Conservation (phyloP, 2,888 invertebrate species). For the Nysson spinosus region DNA sequence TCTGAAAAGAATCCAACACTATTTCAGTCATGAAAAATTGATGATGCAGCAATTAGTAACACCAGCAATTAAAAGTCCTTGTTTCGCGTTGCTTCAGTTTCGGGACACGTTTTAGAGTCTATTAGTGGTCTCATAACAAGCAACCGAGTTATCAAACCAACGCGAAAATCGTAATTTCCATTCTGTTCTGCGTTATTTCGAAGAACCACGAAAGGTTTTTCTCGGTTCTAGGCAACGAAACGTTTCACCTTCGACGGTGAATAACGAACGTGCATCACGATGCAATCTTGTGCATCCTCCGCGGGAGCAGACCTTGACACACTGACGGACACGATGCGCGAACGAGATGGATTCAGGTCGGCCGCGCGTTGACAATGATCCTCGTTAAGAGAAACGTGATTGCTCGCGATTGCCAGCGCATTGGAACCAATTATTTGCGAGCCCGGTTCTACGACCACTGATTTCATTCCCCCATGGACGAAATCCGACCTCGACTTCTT, state of each 20-base stretch:
- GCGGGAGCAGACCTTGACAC: conserved; percentile 53
- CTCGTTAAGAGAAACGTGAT: conserved; percentile 59
- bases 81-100: no score
- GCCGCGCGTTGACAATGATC: conserved; percentile 51
- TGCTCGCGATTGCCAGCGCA: conserved; percentile 35
- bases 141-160: no score
- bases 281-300: conserved; percentile 55
- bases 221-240: conserved; percentile 21
- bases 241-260: conserved; percentile 34
- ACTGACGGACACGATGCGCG: conserved; percentile 46
- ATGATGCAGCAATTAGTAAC: no score
- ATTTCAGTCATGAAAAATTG: no score
- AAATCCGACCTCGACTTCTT: conserved; percentile 2
- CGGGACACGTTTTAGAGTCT: no score
- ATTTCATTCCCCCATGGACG: conserved; percentile 23
- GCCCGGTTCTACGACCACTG: conserved; percentile 3
- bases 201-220: background rate
- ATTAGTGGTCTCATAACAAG: no score
- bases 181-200: no score
- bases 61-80: no score
- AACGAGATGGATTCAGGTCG: conserved; percentile 54
- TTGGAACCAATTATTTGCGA: conserved; percentile 46
- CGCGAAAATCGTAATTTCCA: no score
- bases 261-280: conserved; percentile 41
- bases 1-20: no score